A percentile compares a stretch with the other conserved stretches of the same genome.
Evolutionary conservation across 37 sponge, comb jelly and placozoan species (phyloP).

Genomic region (Bolinopsis microptera): DNA sequence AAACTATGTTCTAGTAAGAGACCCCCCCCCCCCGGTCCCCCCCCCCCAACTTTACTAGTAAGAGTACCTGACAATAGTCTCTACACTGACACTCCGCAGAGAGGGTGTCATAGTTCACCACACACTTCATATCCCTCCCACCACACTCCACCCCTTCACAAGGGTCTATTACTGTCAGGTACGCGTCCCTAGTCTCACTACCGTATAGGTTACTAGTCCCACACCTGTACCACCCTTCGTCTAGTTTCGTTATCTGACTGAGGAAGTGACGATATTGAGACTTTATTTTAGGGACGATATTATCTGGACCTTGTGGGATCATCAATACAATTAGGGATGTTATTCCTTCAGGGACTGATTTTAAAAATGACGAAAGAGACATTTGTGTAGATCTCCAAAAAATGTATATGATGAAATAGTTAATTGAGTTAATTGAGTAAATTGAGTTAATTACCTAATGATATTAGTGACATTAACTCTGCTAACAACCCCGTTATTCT

Average conservation of each 20-base stretch:
- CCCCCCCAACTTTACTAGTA: too few species aligned
- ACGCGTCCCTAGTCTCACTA: background rate
- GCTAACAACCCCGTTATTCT: conserved; percentile 2
- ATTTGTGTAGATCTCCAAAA: too few species aligned
- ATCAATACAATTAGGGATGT: too few species aligned
- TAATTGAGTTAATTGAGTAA: too few species aligned
- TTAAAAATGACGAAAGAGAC: background rate
- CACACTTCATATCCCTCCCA: background rate
- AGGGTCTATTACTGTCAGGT: conserved; percentile 49
- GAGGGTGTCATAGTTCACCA: background rate
- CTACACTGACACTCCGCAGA: background rate
- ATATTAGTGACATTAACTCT: conserved; percentile 37
- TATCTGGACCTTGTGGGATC: too few species aligned
- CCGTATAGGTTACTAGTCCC: background rate
- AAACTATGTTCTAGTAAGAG: too few species aligned
- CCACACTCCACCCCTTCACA: conserved; percentile 1
- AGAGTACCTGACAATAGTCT: background rate
- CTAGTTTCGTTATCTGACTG: background rate
- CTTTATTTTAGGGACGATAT: background rate
- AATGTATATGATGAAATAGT: too few species aligned
- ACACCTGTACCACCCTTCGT: conserved; percentile 58
- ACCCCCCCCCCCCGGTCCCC: too few species aligned
- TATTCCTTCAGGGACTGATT: too few species aligned
- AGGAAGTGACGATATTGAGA: background rate
- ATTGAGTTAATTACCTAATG: conserved; percentile 43